A percentile compares a stretch with the other conserved stretches of the same genome.
These are phyloP conservation scores for Oryzias javanicus DNA, from an alignment of 2,113 vertebrate genomes.

Conservation along the genomic window DNA sequence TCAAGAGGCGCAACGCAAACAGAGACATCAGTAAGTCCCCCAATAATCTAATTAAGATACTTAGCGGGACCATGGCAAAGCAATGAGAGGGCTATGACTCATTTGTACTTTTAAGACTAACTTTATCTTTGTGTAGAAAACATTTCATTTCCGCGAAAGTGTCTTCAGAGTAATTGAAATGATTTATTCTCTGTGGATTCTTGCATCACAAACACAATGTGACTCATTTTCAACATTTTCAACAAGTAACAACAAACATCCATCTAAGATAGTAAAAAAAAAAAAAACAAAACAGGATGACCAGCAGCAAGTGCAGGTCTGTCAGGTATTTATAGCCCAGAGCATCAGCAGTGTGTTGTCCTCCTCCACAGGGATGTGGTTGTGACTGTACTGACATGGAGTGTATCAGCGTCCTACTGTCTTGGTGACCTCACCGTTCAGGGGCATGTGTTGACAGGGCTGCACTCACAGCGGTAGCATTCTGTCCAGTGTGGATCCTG, in stretches of 20 bases:
- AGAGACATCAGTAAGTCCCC: slow-evolving; percentile 37
- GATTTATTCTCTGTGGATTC: slow-evolving; percentile 63
- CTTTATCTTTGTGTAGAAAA: slow-evolving; percentile 57
- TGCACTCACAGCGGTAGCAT: slow-evolving; percentile 28
- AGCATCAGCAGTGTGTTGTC: slow-evolving; percentile 14
- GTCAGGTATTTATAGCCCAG: slow-evolving; percentile 51
- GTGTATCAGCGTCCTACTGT: slow-evolving; percentile 41
- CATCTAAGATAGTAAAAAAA: slow-evolving; percentile 52
- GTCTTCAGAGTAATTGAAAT: slow-evolving; percentile 43
- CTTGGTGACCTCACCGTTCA: slow-evolving; percentile 46
- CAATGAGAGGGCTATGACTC: slow-evolving; percentile 57
- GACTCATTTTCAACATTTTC: slow-evolving; percentile 38
- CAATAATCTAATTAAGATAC: slow-evolving; percentile 60
- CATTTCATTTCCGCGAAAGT: slow-evolving; percentile 62
- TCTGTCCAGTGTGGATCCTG: slow-evolving; percentile 22
- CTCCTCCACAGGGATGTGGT: slow-evolving; percentile 47
- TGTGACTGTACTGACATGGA: slow-evolving; percentile 43
- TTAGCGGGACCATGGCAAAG: slow-evolving; percentile 59
- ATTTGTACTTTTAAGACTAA: slow-evolving; percentile 46
- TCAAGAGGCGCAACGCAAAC: slow-evolving; percentile 42
- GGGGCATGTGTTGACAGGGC: slow-evolving; percentile 40
- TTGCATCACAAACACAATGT: slow-evolving; percentile 39
- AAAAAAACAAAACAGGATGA: slow-evolving; percentile 26
- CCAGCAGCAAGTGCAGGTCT: slow-evolving; percentile 21
- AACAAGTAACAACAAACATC: slow-evolving; percentile 49